Evolutionary conservation across 2,113 vertebrate genomes (phyloP), one percentile per base, ranked within the genome.

Genomic region (Heliornis fulica): DNA sequence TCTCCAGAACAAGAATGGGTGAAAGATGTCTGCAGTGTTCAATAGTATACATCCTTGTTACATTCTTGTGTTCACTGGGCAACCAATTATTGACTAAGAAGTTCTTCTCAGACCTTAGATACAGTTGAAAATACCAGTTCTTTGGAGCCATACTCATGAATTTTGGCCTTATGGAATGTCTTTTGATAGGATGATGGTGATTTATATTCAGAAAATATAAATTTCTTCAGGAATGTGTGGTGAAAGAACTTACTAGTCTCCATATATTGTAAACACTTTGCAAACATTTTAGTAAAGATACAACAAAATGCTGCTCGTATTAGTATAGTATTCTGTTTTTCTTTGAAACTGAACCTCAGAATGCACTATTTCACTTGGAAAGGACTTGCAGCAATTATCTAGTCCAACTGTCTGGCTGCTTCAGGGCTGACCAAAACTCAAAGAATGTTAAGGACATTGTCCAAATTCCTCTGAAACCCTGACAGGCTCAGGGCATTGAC

Each of bases 331-430:
- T 69, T 79, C 9, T 66, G n/a, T 36, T 85, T 71, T 60, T 7
- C 40, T 90, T 78, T 56, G 26, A 41, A 80, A 11, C 20, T 57
- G 46, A 70, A 43, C 8, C 3, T 84, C 28, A 38, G 26, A 68
- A 36, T 16, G 19, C 15, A 14, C 3, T 51, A 32, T 57, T 79
- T 54, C 13, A 25, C 2, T 19, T 54, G 16, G 12, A 92, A 79
- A 25, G 15, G 16, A 29, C n/a, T 10, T 61, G 16, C 13, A 60
- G 2, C 0, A 1, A 25, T 38, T 26, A 64, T 32, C 40, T 40
- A 64, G 15, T 34, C 32, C 40, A 72, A 6, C 32, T 41, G 7
- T 18, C 63, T 56, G 63, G 31, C 9, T 53, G 5, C 0, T 61
- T 61, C 28, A 66, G 51, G 7, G 17, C 40, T 43, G 31, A 61